Evolutionary conservation across 2,797 vertebrate species (phyloP).

Genomic region (Zalophus californianus): DNA sequence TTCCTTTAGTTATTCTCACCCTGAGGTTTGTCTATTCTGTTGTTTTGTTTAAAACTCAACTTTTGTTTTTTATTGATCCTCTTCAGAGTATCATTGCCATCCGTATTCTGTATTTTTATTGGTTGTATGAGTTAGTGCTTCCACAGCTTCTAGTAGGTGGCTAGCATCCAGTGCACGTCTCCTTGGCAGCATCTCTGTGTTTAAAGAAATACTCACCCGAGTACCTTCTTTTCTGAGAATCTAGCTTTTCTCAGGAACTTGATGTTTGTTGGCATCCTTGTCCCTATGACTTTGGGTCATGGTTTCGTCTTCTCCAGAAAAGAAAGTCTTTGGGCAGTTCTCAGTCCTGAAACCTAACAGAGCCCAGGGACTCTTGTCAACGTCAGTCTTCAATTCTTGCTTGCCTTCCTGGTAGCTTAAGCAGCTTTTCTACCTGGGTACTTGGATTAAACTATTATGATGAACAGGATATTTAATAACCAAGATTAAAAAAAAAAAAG

Average conservation of each 20-base stretch:
- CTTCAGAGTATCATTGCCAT: neutral
- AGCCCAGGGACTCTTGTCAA: neutral
- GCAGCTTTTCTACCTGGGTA: neutral
- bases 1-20: neutral
- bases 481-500: neutral
- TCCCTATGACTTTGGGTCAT: neutral
- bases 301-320: neutral
- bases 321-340: neutral
- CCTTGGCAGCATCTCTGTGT: neutral
- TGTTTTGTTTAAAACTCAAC: neutral
- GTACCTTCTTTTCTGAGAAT: neutral
- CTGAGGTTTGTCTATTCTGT: neutral
- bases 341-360: neutral
- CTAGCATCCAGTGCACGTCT: neutral
- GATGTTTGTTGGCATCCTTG: neutral
- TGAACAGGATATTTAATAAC: neutral
- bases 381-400: neutral
- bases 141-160: neutral
- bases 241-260: neutral
- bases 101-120: slow-evolving; percentile 21
- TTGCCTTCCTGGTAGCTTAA: neutral
- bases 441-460: neutral
- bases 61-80: neutral
- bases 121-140: neutral
- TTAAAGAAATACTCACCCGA: neutral